A percentile compares a stretch with the other conserved stretches of the same genome.
Conservation (phyloP, 1,140 invertebrate species). For the Solenopsis fugax region DNA sequence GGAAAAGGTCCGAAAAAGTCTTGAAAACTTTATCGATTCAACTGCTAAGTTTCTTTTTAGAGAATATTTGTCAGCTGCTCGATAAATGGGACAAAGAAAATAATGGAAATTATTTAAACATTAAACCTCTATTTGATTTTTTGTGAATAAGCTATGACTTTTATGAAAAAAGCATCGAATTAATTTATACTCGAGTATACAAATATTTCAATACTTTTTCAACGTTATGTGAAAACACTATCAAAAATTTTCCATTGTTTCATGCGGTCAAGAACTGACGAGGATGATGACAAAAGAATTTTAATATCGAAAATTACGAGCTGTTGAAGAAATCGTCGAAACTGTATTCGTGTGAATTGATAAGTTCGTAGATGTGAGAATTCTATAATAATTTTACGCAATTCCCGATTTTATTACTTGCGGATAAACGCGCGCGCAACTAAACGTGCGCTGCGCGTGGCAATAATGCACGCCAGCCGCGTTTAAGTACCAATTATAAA, state of each 20-base stretch:
- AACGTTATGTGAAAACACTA: background rate
- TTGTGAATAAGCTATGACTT: no score
- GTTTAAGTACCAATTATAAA: conserved; percentile 73
- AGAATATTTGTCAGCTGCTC: no score
- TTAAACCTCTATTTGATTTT: no score
- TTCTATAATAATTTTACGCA: background rate
- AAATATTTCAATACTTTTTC: background rate
- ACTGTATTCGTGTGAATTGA: background rate
- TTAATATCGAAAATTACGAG: background rate
- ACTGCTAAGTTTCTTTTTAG: no score
- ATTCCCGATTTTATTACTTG: conserved; percentile 39
- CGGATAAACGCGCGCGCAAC: background rate
- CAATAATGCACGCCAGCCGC: conserved; percentile 63
- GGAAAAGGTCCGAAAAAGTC: no score
- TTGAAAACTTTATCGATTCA: no score
- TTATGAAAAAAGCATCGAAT: no score
- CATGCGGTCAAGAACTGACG: background rate
- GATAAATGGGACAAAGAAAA: no score
- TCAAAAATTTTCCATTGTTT: background rate
- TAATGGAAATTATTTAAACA: no score
- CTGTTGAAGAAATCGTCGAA: background rate
- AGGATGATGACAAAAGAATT: background rate
- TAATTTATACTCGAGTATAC: no score
- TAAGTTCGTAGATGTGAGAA: background rate
- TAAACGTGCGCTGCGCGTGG: conserved; percentile 30